Base-by-base conservation (phyloP, 1,140 invertebrate genomes). In the Geopemphigus sp. region DNA sequence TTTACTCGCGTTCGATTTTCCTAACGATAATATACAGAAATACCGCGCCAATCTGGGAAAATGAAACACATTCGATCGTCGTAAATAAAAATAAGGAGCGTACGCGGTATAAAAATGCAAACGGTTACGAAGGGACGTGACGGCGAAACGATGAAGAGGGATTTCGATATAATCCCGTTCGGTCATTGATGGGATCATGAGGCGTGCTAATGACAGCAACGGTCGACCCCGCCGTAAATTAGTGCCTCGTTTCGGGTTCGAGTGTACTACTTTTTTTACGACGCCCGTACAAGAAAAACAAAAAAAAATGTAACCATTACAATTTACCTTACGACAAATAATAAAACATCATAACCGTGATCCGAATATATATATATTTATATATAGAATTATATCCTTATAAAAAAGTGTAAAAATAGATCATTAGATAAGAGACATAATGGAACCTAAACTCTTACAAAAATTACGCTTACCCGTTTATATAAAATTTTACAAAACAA, bases 171-270 rank as follows among this genome's bases (percentile, higher is more conserved):
- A 76, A 47, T 76, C n/a, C 32, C n/a, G 47, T 76, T 61, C 4
- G 39, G 22, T n/a, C 73, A 76, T 76, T 76, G 73, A 76, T 76
- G 57, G 57, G 73, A 59, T 61, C 56, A 61, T 61, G 61, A 47
- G 57, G 22, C 22, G 56, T 76, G 73, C 56, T 76, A 76, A 76
- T 76, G 73, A 76, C 73, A 76, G 73, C 19, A 61, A 61, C 73
- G 73, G 73, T 61, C 73, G n/a, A 59, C 56, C 32, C 22, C 39
- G 12, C 53, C 14, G 72, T 74, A 74, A 57, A 74, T 74, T 74
- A 76, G 57, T 59, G 32, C 32, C 3, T 39, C 32, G 57, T 61
- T 39, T 61, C 32, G 29, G 32, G 32, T 59, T 17, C 22, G 47
- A 19, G 54, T 45, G 39, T 61, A 17, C 32, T 26, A 29, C 45